These are phyloP conservation scores for Drosophila borealis DNA, from an alignment of 2,888 invertebrate genomes.

Conservation along the genomic window DNA sequence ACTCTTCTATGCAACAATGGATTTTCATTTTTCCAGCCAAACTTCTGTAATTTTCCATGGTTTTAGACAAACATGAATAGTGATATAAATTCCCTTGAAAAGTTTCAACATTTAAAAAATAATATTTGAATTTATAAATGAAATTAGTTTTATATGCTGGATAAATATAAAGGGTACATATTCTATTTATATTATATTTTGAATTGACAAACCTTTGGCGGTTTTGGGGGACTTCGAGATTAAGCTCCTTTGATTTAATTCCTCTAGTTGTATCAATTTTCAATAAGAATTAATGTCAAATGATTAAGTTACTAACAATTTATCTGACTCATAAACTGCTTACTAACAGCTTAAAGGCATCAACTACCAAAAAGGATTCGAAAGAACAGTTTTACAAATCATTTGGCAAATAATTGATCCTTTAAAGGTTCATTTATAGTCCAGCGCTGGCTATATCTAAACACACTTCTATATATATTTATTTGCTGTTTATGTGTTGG, in stretches of 20 bases:
- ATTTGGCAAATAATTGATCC: slow-evolving; percentile 15
- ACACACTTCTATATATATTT: slow-evolving; percentile 22
- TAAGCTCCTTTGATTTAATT: no score
- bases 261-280: not conserved
- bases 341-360: not conserved
- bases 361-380: slow-evolving; percentile 14
- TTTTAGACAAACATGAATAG: no score
- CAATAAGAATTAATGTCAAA: not conserved
- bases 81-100: no score
- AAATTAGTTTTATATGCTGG: no score
- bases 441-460: not conserved
- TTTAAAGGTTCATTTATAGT: not conserved
- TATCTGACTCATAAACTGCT: not conserved
- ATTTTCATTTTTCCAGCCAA: not conserved
- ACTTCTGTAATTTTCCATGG: not conserved
- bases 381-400: slow-evolving; percentile 31
- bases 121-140: no score
- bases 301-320: no score
- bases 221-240: not conserved
- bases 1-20: not conserved
- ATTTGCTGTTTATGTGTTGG: slow-evolving; percentile 38
- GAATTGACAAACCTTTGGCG: no score
- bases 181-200: no score
- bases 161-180: no score
- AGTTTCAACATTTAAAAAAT: no score